phyloP scores from a whole-genome alignment of 1,140 invertebrate genomes.

The Sitophilus oryzae region DNA sequence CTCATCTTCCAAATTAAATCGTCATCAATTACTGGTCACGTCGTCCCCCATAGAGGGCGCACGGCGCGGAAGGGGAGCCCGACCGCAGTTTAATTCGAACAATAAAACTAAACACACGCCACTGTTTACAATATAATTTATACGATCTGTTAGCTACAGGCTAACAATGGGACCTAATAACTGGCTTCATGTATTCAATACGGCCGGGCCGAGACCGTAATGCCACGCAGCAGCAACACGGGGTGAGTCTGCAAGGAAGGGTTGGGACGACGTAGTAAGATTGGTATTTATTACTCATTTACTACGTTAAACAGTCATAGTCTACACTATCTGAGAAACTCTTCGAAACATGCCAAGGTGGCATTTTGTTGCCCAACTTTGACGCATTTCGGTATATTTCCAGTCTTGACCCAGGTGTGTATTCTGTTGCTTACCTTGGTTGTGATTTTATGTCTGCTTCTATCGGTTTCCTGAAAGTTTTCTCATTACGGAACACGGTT shows the following conservation, averaged over 20 bases:
- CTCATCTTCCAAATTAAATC: conserved; percentile 19
- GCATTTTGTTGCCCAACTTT: no score
- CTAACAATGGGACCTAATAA: conserved; percentile 43
- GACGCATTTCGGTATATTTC: no score
- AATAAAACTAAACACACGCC: conserved; percentile 41
- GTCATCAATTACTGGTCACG: conserved; percentile 18
- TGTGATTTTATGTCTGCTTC: no score
- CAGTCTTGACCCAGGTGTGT: no score
- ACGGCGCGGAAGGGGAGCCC: conserved; percentile 23
- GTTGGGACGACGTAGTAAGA: conserved; percentile 24
- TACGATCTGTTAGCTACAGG: conserved; percentile 44
- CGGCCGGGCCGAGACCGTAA: conserved; percentile 11
- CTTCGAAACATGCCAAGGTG: no score
- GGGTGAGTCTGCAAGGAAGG: conserved; percentile 12
- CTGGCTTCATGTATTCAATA: conserved; percentile 42
- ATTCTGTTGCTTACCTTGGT: no score
- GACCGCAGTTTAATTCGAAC: conserved; percentile 38
- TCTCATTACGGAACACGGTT: no score
- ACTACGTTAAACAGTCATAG: no score
- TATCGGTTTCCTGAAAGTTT: no score
- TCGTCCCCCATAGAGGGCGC: not conserved
- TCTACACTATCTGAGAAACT: no score
- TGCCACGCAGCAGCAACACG: not conserved
- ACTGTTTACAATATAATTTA: conserved; percentile 45
- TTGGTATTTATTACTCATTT: no score